Percentiles rank a stretch among this genome's conserved stretches.
phyloP scores from a whole-genome alignment of 2,888 invertebrate species.

The Rhamnusium bicolor region DNA sequence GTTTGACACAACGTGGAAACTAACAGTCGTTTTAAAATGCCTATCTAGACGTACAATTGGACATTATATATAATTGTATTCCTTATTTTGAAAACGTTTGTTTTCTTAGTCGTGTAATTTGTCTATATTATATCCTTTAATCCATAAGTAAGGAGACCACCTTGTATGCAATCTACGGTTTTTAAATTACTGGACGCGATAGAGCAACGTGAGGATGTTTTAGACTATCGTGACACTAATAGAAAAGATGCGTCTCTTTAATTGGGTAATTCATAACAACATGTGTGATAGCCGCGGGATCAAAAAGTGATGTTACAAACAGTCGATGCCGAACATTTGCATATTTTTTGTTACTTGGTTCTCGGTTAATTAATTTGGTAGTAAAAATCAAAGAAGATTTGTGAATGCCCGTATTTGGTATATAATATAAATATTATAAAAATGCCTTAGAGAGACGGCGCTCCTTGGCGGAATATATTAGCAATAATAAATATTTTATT shows the following conservation, averaged over 20 bases:
- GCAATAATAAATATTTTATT: neutral
- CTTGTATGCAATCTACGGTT: neutral
- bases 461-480: neutral
- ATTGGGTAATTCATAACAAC: slow-evolving; percentile 14
- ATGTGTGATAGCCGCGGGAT: neutral
- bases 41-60: too few relatives aligned
- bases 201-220: slow-evolving; percentile 17
- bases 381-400: slow-evolving; percentile 8
- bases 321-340: slow-evolving; percentile 3
- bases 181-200: neutral
- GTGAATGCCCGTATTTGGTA: neutral
- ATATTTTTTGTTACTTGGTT: slow-evolving; percentile 1
- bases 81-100: neutral
- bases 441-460: neutral
- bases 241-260: slow-evolving; percentile 16
- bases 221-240: slow-evolving; percentile 7
- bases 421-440: neutral
- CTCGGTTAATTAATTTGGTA: slow-evolving; percentile 8
- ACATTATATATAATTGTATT: neutral
- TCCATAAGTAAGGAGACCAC: neutral
- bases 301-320: slow-evolving; percentile 10
- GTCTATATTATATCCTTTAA: neutral
- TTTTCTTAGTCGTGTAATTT: neutral
- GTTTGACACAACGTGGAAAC: too few relatives aligned
- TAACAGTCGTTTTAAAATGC: too few relatives aligned